These are phyloP conservation scores for Denticeps clupeoides DNA, from an alignment of 2,797 vertebrate species.

Conservation along the genomic window DNA sequence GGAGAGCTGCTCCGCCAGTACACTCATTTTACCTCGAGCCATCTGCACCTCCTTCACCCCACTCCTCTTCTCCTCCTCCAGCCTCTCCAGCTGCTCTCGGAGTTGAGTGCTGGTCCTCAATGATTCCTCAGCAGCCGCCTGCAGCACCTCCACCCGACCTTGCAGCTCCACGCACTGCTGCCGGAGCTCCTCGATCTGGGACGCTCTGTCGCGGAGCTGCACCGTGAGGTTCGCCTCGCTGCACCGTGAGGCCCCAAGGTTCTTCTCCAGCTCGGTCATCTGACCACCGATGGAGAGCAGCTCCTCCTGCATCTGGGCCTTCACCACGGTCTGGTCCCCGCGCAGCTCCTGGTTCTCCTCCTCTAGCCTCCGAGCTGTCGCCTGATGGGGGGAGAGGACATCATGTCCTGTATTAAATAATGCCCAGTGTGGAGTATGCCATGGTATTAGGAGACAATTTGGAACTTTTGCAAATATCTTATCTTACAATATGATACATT, in stretches of 20 bases:
- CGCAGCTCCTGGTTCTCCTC: conserved; percentile 65
- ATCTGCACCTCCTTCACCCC: conserved; percentile 41
- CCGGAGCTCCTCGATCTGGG: conserved; percentile 52
- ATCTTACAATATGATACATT: too few species aligned
- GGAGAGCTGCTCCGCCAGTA: conserved; percentile 65
- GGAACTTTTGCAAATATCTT: too few species aligned
- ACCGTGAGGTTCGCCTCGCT: conserved; percentile 57
- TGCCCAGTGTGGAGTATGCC: too few species aligned
- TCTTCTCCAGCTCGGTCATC: conserved; percentile 62
- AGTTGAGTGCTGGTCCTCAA: too few species aligned
- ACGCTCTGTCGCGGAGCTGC: conserved; percentile 53
- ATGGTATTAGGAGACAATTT: too few species aligned
- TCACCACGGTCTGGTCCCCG: conserved; percentile 62
- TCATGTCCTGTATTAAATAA: neutral
- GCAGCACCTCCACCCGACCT: conserved; percentile 29
- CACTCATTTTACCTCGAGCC: conserved; percentile 50
- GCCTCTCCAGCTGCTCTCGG: conserved; percentile 51
- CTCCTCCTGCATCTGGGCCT: conserved; percentile 59
- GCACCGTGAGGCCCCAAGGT: conserved; percentile 50
- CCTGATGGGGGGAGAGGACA: conserved; percentile 1
- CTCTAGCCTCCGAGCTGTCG: conserved; percentile 49
- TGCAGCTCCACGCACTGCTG: conserved; percentile 51
- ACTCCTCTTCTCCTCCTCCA: conserved; percentile 52
- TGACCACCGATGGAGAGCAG: conserved; percentile 60
- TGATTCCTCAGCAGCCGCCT: conserved; percentile 49